phyloP scores from a whole-genome alignment of 2,113 vertebrate genomes.

The Myrmophylax atrothorax region DNA sequence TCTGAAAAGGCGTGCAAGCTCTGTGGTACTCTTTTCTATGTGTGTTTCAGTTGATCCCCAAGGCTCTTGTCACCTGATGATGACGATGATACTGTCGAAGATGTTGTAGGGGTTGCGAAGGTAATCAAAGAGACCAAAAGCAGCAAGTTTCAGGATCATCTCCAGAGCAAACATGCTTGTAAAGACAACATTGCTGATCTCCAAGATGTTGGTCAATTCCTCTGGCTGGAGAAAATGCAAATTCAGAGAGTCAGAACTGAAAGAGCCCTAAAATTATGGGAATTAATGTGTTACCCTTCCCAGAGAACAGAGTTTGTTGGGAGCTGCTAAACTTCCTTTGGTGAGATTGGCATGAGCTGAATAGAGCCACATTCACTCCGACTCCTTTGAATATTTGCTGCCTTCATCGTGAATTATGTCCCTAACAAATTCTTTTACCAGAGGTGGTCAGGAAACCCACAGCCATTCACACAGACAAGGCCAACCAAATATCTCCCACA shows the following conservation, averaged over 20 bases:
- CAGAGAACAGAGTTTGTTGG: not conserved
- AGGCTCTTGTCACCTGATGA: conserved; percentile 86
- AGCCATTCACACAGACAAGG: not conserved
- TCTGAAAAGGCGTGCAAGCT: not conserved
- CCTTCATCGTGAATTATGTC: not conserved
- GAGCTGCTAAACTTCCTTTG: not conserved
- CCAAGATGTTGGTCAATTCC: conserved; percentile 93
- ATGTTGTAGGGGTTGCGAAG: conserved; percentile 96
- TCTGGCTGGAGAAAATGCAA: conserved; percentile 82
- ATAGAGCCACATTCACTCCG: not conserved
- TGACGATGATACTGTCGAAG: conserved; percentile 95
- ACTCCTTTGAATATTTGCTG: not conserved
- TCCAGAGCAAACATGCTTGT: conserved; percentile 98
- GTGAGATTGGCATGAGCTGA: not conserved
- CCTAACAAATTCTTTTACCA: not conserved
- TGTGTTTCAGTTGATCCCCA: not conserved
- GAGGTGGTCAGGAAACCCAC: not conserved
- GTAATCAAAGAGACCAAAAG: conserved; percentile 93
- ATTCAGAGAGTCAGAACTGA: conserved; percentile 21
- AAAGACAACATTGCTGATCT: conserved; percentile 98
- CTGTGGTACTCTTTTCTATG: not conserved
- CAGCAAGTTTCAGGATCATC: conserved; percentile 95
- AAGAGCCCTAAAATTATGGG: not conserved
- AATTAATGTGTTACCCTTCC: not conserved
- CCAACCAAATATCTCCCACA: not conserved